Base-by-base conservation (phyloP, 1,140 invertebrate genomes). In the Calliopsis andreniformis region DNA sequence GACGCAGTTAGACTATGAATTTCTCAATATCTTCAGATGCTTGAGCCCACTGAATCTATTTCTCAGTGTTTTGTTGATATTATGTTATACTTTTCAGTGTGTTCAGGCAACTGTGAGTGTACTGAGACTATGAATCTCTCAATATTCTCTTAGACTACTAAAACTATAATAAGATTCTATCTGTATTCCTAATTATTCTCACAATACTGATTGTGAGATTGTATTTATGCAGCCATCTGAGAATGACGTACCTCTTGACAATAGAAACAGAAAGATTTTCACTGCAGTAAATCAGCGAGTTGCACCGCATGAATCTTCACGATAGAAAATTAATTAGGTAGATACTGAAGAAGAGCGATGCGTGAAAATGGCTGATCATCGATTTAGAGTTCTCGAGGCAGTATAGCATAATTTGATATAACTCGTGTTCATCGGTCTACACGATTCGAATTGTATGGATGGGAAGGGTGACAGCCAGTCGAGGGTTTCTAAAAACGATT, bases 401-500 rank as follows among this genome's bases (percentile, higher is more conserved):
- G 71, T 68, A 32, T 43, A 64, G 16, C 59, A 10, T 10, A 10
- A 66, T 20, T 42, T 59, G 30, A 70, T 55, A 8, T 45, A 61
- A 23, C 64, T 25, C 23, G 39, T n/a, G 51, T 51, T 35, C 47
- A n/a, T 67, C 47, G 30, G 5, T 30, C 25, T 18, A 28, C 30
- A 47, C 42, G 25, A 49, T 71, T 35, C 49, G 39, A 47, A 47
- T 4, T 58, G 7, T 66, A n/a, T 25, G 32, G 28, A 63, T 32
- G 55, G 35, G 35, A 62, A 72, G 32, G 51, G 32, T 25, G 7
- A 18, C 12, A 39, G 53, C 32, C 47, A 76, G 63, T 62, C 45
- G 56, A 85, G 56, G 67, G 32, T 83, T 51, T 75, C 43, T 78
- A 76, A 62, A 81, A 83, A 56, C 39, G 76, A 71, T 73, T 49